Base-by-base conservation (phyloP, 2,797 vertebrate species). In the Melanotaenia nigrans region DNA sequence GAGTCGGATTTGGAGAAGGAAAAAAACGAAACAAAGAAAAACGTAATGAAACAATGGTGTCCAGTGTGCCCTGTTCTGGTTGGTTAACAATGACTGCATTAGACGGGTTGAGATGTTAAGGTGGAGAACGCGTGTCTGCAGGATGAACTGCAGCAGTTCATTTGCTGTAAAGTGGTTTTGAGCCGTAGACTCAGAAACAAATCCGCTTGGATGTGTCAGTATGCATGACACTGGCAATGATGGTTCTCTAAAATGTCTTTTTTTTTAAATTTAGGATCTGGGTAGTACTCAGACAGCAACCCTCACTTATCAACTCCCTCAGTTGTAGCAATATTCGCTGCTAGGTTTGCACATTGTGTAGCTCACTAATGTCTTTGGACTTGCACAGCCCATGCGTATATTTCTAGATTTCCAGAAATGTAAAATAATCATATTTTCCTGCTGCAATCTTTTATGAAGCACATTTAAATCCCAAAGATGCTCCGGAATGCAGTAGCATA, bases 141-240 rank as follows among this genome's bases (percentile, higher is more conserved):
- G 81, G 71, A 84, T 24, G 79, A 80, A 71, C 62, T 5, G 58
- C 76, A 20, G 83, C 72, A 62, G n/a, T 58, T 77, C 28, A 64
- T 79, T 62, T 55, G 53, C 55, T 45, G 45, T n/a, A 7, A 42
- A 71, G 61, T 54, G 60, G 56, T 62, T 62, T 9, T 53, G 38
- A 68, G 62, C 64, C 28, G 51, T 72, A 73, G 47, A 63, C 35
- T 72, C 55, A 25, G 47, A 59, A 75, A 74, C 60, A 36, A 42
- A 71, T 71, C 64, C 1, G 68, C 57, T 54, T 0, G 20, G 65
- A 49, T 28, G 5, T 16, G 12, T 84, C 65, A 49, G 64, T 56
- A 79, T 83, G 73, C 78, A 54, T 40, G 4, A 22, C 53, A 25
- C 1, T 60, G 4, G 57, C 60, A 16, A n/a, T 40, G 13, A 28